Percentiles rank a stretch among this genome's conserved stretches.
phyloP scores from a whole-genome alignment of 2,797 vertebrate species.

The Coranthus polyacanthus region DNA sequence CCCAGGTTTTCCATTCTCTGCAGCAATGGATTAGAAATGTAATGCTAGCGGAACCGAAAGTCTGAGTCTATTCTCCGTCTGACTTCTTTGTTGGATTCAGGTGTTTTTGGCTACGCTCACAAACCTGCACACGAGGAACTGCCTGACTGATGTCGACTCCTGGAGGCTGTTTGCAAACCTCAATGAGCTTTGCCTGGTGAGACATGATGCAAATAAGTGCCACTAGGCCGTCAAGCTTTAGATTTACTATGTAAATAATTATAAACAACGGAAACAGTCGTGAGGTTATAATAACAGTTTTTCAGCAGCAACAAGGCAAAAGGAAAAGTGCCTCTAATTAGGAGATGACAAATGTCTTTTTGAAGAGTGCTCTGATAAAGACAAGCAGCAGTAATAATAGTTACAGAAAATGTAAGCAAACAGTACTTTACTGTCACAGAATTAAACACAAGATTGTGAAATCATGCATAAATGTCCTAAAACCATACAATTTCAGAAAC shows the following conservation, averaged over 20 bases:
- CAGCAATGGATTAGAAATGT: constrained; percentile 37
- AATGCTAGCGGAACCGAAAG: constrained; percentile 18
- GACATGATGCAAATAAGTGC: constrained; percentile 47
- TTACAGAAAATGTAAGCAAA: background rate
- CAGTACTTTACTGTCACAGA: no score
- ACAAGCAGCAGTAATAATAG: background rate
- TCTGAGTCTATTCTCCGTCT: constrained; percentile 25
- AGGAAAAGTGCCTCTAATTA: background rate
- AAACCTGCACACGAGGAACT: constrained; percentile 86
- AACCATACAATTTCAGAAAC: no score
- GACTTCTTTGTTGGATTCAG: constrained; percentile 77
- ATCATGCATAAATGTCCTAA: no score
- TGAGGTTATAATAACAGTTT: background rate
- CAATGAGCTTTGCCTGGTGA: constrained; percentile 92
- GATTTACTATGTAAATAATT: constrained; percentile 27
- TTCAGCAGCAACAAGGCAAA: background rate
- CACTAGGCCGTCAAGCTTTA: background rate
- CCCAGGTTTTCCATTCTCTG: constrained; percentile 27
- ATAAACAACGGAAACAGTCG: constrained; percentile 3
- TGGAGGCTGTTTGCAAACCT: constrained; percentile 93
- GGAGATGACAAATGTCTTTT: background rate
- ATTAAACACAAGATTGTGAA: no score
- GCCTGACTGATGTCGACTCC: constrained; percentile 88
- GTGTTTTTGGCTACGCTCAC: constrained; percentile 89
- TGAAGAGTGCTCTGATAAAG: background rate